phyloP scores from a whole-genome alignment of 2,888 invertebrate species.

The Agrochola litura region DNA sequence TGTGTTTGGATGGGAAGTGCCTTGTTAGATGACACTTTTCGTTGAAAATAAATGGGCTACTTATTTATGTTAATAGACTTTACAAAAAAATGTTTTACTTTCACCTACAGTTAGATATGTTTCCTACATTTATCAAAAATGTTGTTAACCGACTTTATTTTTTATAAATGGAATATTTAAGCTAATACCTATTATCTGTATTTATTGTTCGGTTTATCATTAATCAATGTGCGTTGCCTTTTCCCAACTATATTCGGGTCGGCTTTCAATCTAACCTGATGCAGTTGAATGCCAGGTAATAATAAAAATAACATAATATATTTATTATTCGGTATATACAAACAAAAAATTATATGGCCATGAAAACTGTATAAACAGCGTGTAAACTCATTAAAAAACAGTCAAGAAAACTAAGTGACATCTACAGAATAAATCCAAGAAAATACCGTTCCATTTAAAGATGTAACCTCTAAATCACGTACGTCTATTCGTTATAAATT shows the following conservation, averaged over 20 bases:
- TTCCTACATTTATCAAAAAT: no score
- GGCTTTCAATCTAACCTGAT: no score
- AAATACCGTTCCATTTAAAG: slow-evolving; percentile 26
- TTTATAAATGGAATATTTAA: no score
- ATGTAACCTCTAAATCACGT: slow-evolving; percentile 45
- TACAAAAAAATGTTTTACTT: background rate
- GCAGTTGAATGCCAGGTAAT: no score
- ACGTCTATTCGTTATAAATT: slow-evolving; percentile 58
- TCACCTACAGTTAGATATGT: background rate
- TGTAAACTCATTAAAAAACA: background rate
- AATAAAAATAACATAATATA: no score
- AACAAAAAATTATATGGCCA: background rate
- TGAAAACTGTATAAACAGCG: background rate
- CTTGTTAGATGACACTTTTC: slow-evolving; percentile 43
- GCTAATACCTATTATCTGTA: no score
- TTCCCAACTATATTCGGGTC: no score
- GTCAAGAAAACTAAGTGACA: slow-evolving; percentile 5
- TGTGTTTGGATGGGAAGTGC: slow-evolving; percentile 41
- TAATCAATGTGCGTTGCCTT: no score
- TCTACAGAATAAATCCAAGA: slow-evolving; percentile 18
- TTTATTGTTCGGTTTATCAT: no score
- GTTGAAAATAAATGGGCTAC: slow-evolving; percentile 7
- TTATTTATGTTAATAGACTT: no score
- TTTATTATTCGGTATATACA: background rate
- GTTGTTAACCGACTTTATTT: no score